Conservation (phyloP, 2,888 invertebrate species). For the Vesta saturnalis region DNA sequence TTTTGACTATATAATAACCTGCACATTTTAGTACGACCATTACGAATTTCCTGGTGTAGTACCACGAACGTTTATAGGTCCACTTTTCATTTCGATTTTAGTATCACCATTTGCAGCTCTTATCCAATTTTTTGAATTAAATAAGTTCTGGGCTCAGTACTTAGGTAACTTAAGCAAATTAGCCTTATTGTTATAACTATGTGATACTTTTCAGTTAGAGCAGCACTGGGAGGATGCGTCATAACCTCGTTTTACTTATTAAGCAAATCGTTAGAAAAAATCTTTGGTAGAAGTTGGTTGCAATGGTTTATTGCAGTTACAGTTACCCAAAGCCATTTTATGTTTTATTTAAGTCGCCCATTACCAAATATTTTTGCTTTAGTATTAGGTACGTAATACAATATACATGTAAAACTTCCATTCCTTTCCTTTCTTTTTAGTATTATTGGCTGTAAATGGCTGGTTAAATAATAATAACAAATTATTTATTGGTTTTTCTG, state of each 20-base stretch:
- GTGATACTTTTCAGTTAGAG: conserved; percentile 75
- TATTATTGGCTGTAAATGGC: conserved; percentile 83
- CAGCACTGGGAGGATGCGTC: conserved; percentile 80
- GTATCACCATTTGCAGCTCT: conserved; percentile 80
- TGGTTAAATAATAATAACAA: conserved; percentile 83
- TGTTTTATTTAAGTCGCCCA: conserved; percentile 95
- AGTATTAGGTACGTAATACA: conserved; percentile 78
- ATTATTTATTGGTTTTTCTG: conserved; percentile 84
- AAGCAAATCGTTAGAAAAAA: conserved; percentile 75
- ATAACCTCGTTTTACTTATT: conserved; percentile 79
- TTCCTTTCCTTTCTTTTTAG: conserved; percentile 65
- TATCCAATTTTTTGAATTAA: conserved; percentile 73
- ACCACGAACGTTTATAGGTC: conserved; percentile 95
- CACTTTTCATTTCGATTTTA: conserved; percentile 80
- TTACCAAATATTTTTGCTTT: conserved; percentile 95
- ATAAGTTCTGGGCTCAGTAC: conserved; percentile 90
- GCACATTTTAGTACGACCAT: conserved; percentile 90
- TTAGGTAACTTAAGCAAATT: conserved; percentile 72
- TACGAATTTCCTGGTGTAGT: conserved; percentile 97
- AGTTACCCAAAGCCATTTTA: conserved; percentile 95
- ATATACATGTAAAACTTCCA: conserved; percentile 2
- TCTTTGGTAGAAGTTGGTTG: conserved; percentile 81
- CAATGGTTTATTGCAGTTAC: conserved; percentile 87
- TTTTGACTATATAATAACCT: neutral
- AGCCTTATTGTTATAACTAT: neutral